Base-by-base conservation (phyloP, 2,888 invertebrate genomes). In the Camponotus fellah region DNA sequence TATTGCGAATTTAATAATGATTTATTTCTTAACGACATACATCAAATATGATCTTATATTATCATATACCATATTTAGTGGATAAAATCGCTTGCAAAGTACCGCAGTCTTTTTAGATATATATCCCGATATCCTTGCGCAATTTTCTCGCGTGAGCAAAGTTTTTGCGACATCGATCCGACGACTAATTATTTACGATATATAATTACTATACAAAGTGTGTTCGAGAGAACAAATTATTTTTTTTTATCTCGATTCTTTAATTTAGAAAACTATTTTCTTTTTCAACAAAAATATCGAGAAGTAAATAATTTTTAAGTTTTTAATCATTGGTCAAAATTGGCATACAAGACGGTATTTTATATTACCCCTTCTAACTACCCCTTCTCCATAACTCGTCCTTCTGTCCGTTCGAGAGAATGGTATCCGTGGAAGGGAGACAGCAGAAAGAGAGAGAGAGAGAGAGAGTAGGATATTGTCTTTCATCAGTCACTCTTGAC, bases 81-180 rank as follows among this genome's bases (percentile, higher is more conserved):
- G 5, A 65, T 21, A 21, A 21, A 46, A n/a, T 12, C 43, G 62
- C 9, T 17, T 26, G 10, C 4, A 60, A 46, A 64, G 12, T 2
- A n/a, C n/a, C 49, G n/a, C 49, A n/a, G 17, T n/a, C n/a, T 34
- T 26, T 46, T 34, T 10, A 65, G 49, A 53, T 53, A 53, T n/a
- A 40, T 26, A 40, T 68, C 53, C 56, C 10, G 26, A 53, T 68
- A 68, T 9, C 68, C 40, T 68, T 40, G 68, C n/a, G 68, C 68
- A 77, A 77, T 68, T 77, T 77, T 77, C 56, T 77, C 77, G 68
- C 68, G 77, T 77, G 68, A 77, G 68, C 8, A 17, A 77, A 56
- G 40, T 56, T 77, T 77, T 68, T 56, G 21, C 76, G n/a, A 66
- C 66, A 76, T 76, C 76, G 66, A 76, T 76, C 37, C n/a, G 34